Percentiles rank a stretch among this genome's conserved stretches.
These are phyloP conservation scores for Heliothis peltigera DNA, from an alignment of 2,888 invertebrate species.

Conservation along the genomic window DNA sequence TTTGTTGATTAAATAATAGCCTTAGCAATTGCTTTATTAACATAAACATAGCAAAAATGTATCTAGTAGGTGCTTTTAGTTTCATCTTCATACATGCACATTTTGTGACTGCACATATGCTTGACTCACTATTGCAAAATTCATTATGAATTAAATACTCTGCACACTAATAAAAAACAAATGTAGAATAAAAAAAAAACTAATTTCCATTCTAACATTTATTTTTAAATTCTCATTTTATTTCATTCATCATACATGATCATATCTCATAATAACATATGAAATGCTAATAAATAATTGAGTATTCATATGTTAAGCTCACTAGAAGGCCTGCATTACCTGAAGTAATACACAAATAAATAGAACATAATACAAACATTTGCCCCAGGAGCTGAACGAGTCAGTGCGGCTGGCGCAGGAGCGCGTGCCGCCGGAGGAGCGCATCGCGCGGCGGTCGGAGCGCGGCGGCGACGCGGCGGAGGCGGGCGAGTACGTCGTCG, in stretches of 20 bases:
- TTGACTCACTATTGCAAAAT: slow-evolving; percentile 7
- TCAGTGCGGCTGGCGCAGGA: slow-evolving; percentile 86
- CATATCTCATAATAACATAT: no score
- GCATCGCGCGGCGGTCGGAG: slow-evolving; percentile 87
- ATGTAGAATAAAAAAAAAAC: no score
- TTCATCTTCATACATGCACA: slow-evolving; percentile 4
- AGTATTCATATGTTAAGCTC: no score
- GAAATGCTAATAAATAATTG: no score
- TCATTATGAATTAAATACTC: no score
- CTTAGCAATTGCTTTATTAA: slow-evolving; percentile 8
- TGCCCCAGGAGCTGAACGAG: slow-evolving; percentile 70
- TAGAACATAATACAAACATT: no score
- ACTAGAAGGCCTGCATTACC: no score
- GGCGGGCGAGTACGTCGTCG: slow-evolving; percentile 93
- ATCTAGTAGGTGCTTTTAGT: slow-evolving; percentile 1
- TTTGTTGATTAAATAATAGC: neutral
- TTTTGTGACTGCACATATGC: neutral
- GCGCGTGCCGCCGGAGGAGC: slow-evolving; percentile 85
- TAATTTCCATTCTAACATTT: no score
- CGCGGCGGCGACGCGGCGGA: slow-evolving; percentile 76
- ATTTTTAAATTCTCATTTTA: no score
- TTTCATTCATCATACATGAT: no score
- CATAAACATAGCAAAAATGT: neutral
- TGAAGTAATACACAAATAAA: no score
- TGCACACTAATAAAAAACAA: no score